Conservation (phyloP, 2,797 vertebrate genomes). For the Buphagus erythrorhynchus region DNA sequence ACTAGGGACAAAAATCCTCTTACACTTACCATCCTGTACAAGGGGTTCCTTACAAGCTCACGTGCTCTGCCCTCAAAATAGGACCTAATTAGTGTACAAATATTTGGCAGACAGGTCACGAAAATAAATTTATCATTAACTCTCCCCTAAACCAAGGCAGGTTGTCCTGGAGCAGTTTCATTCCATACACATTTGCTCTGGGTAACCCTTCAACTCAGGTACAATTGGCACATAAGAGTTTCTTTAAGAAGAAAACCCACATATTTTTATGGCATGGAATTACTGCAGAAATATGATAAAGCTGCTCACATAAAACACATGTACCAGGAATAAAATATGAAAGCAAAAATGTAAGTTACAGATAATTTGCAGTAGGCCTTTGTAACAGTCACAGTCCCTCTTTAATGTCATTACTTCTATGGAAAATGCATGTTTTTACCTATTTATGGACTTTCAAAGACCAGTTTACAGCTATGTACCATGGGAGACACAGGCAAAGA, state of each 20-base stretch:
- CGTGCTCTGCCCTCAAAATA: slow-evolving; percentile 10
- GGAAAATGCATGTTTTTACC: background rate
- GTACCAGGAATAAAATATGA: background rate
- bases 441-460: background rate
- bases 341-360: background rate
- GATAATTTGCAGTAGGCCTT: background rate
- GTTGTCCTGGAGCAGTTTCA: background rate
- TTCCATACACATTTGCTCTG: background rate
- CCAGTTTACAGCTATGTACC: background rate
- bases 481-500: background rate
- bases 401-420: background rate
- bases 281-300: background rate
- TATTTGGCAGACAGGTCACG: background rate
- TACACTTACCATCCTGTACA: background rate
- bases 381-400: background rate
- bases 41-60: background rate
- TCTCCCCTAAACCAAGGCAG: slow-evolving; percentile 7
- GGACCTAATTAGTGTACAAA: slow-evolving; percentile 30
- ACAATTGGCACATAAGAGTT: background rate
- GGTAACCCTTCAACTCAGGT: background rate
- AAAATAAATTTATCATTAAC: slow-evolving; percentile 55
- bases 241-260: background rate
- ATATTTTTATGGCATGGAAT: background rate
- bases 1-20: slow-evolving; percentile 7
- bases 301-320: background rate